Conservation (phyloP, 1,140 invertebrate genomes). For the Heliconius himera region DNA sequence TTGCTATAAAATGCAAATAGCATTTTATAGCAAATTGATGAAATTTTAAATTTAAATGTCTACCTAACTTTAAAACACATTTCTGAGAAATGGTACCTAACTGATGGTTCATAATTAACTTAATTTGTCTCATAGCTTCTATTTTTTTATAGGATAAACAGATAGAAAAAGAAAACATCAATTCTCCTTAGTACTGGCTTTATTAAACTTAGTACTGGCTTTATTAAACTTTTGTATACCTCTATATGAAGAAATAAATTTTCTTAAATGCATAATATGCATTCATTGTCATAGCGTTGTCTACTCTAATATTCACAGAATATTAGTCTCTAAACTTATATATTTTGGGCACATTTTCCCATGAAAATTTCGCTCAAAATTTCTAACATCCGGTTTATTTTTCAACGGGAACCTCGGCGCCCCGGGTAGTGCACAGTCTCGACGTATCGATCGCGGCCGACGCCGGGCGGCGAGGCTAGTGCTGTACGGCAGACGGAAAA, state of each 20-base stretch:
- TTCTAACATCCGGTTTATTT: conserved; percentile 48
- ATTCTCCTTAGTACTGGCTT: background rate
- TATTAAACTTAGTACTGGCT: background rate
- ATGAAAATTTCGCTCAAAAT: conserved; percentile 7
- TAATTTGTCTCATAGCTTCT: too few species aligned
- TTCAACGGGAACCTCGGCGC: conserved; percentile 44
- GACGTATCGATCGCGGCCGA: conserved; percentile 67
- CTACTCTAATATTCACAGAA: background rate
- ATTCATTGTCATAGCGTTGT: conserved; percentile 19
- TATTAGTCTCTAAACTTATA: background rate
- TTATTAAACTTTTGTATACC: background rate
- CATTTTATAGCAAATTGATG: too few species aligned
- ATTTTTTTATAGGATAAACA: too few species aligned
- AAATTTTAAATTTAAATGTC: too few species aligned
- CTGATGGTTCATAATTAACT: too few species aligned
- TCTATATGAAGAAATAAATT: background rate
- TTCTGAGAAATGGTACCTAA: too few species aligned
- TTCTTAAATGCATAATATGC: conserved; percentile 11
- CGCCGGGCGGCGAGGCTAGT: conserved; percentile 48
- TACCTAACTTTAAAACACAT: too few species aligned
- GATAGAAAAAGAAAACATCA: background rate
- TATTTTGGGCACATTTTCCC: conserved; percentile 18
- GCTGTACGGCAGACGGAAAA: conserved; percentile 1
- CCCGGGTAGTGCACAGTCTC: conserved; percentile 46
- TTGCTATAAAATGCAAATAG: too few species aligned